Percentiles rank a stretch among this genome's conserved stretches.
Conservation (phyloP, 2,888 invertebrate species). For the Melinaea menophilus region DNA sequence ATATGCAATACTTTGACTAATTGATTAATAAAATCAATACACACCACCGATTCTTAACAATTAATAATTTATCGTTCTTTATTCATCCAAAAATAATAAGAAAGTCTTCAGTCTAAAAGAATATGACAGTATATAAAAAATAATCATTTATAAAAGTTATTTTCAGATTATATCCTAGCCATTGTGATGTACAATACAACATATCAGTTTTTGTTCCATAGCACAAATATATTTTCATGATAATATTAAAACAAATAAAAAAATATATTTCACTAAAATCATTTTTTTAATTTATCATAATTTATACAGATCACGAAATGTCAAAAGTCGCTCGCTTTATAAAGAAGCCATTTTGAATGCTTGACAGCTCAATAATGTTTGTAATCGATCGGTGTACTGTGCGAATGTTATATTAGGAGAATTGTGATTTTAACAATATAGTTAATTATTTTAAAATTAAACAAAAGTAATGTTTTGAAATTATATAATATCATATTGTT, state of each 20-base stretch:
- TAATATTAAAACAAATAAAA: conserved; percentile 37
- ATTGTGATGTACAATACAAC: conserved; percentile 64
- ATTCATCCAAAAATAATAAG: conserved; percentile 16
- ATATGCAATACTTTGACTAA: background rate
- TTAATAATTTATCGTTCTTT: too few relatives aligned
- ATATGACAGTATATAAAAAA: conserved; percentile 3
- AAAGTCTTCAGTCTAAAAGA: conserved; percentile 13
- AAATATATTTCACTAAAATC: conserved; percentile 27
- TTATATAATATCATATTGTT: conserved; percentile 62
- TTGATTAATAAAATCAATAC: background rate
- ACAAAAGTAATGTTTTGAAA: conserved; percentile 61
- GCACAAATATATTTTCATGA: conserved; percentile 62
- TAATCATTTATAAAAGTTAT: conserved; percentile 9
- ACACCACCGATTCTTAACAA: too few relatives aligned
- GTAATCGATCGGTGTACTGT: conserved; percentile 59
- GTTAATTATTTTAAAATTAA: conserved; percentile 71
- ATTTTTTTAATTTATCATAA: conserved; percentile 10
- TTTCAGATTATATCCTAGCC: conserved; percentile 16
- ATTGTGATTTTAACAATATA: conserved; percentile 76
- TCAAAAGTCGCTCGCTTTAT: conserved; percentile 41
- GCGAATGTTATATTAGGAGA: conserved; percentile 73
- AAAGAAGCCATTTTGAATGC: conserved; percentile 39
- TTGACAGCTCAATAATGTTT: conserved; percentile 44
- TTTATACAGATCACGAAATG: conserved; percentile 18
- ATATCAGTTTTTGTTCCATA: conserved; percentile 53